These are phyloP conservation scores for Drosophila parabipectinata DNA, from an alignment of 1,140 invertebrate species.

Conservation along the genomic window DNA sequence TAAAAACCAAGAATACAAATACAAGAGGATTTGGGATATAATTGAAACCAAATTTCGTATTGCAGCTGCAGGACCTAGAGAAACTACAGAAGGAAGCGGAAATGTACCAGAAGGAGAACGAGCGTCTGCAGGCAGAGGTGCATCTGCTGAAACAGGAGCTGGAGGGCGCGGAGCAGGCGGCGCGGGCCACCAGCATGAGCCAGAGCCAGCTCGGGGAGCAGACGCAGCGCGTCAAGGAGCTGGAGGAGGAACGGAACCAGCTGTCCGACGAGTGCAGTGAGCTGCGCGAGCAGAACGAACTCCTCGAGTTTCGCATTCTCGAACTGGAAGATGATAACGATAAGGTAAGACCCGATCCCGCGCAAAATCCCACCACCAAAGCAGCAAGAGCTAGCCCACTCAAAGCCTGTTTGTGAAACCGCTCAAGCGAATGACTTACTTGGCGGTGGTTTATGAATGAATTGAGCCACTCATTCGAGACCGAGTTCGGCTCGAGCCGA, in stretches of 20 bases:
- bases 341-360: constrained; percentile 63
- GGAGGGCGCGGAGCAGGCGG: constrained; percentile 64
- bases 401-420: constrained; percentile 56
- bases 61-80: constrained; percentile 78
- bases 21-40: not conserved
- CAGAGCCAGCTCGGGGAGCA: constrained; percentile 66
- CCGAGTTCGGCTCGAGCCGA: constrained; percentile 26
- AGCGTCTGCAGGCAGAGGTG: constrained; percentile 67
- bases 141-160: constrained; percentile 81
- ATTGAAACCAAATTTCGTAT: constrained; percentile 8
- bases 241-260: constrained; percentile 83
- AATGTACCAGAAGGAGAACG: constrained; percentile 78
- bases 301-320: constrained; percentile 85
- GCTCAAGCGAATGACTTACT: constrained; percentile 39
- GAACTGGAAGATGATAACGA: constrained; percentile 85
- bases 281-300: constrained; percentile 85
- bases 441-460: constrained; percentile 66
- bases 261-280: constrained; percentile 84
- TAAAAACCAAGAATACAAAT: not conserved
- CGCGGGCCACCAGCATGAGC: constrained; percentile 54
- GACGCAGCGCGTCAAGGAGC: constrained; percentile 68
- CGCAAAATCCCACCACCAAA: constrained; percentile 1
- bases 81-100: constrained; percentile 83
- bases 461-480: constrained; percentile 46
- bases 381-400: constrained; percentile 16